Evolutionary conservation across 35 echinoderm and acorn worm genomes (phyloP).

Genomic region (Hemicentrotus pulcherrimus): DNA sequence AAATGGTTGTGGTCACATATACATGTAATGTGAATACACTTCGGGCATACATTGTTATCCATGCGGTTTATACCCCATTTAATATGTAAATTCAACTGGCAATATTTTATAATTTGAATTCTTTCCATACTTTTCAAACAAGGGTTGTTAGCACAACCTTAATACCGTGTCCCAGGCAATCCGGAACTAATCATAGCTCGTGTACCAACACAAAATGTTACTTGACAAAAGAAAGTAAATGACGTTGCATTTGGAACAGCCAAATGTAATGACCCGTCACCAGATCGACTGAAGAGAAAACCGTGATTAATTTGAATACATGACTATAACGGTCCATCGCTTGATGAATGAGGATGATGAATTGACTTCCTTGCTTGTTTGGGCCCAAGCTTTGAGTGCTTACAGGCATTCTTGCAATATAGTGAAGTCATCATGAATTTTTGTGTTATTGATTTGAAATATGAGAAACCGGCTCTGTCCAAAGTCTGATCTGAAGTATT

Average conservation of each 20-base stretch:
- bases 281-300: neutral
- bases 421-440: slow-evolving; percentile 6
- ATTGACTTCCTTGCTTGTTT: neutral
- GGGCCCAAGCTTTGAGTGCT: neutral
- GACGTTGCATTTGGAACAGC: neutral
- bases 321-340: neutral
- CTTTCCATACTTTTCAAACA: too few relatives aligned
- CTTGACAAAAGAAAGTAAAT: too few relatives aligned
- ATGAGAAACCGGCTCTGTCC: neutral
- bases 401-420: neutral
- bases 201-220: too few relatives aligned
- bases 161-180: too few relatives aligned
- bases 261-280: neutral
- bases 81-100: too few relatives aligned
- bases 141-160: too few relatives aligned
- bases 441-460: neutral
- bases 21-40: too few relatives aligned
- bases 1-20: too few relatives aligned
- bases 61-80: too few relatives aligned
- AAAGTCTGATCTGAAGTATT: neutral
- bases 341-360: neutral
- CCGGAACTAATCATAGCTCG: too few relatives aligned
- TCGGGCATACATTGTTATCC: too few relatives aligned
- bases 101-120: too few relatives aligned
- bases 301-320: neutral